Conservation (phyloP, 1,140 invertebrate species). For the Palaemon carinicauda region DNA sequence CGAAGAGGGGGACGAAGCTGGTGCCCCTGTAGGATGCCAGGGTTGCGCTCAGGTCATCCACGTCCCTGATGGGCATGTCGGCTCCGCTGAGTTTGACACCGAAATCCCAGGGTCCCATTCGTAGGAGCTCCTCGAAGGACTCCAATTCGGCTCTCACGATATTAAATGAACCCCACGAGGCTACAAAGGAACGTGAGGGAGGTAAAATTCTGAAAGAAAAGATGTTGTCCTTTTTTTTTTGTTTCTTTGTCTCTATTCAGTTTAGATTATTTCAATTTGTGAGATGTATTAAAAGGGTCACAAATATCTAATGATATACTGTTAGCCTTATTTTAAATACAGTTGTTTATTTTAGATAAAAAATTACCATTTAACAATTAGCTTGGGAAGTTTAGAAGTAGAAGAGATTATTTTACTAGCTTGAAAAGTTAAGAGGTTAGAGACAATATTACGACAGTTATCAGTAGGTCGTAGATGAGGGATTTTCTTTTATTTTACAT, state of each 20-base stretch:
- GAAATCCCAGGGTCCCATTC: constrained; percentile 61
- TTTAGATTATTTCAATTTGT: background rate
- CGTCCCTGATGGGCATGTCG: constrained; percentile 59
- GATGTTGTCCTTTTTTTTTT: too few species aligned
- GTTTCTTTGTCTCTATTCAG: too few species aligned
- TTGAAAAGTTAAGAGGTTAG: too few species aligned
- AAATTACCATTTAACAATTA: too few species aligned
- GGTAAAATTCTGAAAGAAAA: background rate
- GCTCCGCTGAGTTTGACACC: constrained; percentile 59
- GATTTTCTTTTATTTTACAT: too few species aligned
- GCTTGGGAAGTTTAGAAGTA: too few species aligned
- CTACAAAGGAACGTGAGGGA: constrained; percentile 50
- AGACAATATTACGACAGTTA: too few species aligned
- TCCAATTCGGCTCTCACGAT: constrained; percentile 59
- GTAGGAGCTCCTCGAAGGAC: constrained; percentile 58
- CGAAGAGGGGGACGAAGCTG: constrained; percentile 48
- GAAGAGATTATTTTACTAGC: too few species aligned
- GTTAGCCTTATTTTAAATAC: too few species aligned
- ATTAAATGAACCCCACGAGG: constrained; percentile 55
- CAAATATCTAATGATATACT: too few species aligned
- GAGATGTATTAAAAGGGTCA: background rate
- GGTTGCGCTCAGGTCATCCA: constrained; percentile 59
- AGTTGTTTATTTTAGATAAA: too few species aligned
- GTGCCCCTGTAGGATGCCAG: constrained; percentile 60
- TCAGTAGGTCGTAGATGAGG: too few species aligned